Base-by-base conservation (phyloP, 2,888 invertebrate species). In the Ormyrus rosae region DNA sequence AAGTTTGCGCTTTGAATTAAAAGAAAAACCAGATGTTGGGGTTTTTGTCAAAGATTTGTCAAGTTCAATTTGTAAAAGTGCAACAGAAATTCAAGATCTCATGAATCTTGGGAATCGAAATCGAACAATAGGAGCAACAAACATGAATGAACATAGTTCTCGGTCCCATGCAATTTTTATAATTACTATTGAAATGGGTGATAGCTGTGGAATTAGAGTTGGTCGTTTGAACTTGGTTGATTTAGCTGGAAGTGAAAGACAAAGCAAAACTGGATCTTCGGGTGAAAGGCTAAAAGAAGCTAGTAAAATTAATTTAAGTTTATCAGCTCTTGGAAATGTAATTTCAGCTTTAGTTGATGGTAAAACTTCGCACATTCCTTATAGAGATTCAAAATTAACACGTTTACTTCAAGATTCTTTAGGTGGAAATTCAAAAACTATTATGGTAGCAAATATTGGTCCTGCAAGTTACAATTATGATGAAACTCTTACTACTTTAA, bases 361-460 rank as follows among this genome's bases (percentile, higher is more conserved):
- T 87, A 97, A 96, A 91, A 97, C 97, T 76, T 95, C 97, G 0
- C 99, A 99, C 90, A 96, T 99, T 86, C 99, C 99, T 2, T 99
- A 99, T 92, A 93, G 99, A 89, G 99, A 99, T 91, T 99, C 99
- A 5, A 99, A 99, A 92, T 92, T 99, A 78, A 99, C 99, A 8
- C 93, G 99, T 73, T 93, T 99, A 76, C 92, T 99, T 80, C 99
- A 99, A 92, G 99, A 99, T 92, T 99, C 99, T 0, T 92, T 99
- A 65, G 99, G 99, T 78, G 99, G 99, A 9, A 99, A 99, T 92
- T 98, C 99, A 64, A 98, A 98, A 91, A 99, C 99, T 1, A 97
- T 99, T 76, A 99, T 99, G 99, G 97, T 99, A 75, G 99, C 99
- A 9, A 99, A 99, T 91, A 96, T 99, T 88, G 99, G 99, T 0